phyloP scores from a whole-genome alignment of 2,113 vertebrate genomes.

The Tetrao urogallus region DNA sequence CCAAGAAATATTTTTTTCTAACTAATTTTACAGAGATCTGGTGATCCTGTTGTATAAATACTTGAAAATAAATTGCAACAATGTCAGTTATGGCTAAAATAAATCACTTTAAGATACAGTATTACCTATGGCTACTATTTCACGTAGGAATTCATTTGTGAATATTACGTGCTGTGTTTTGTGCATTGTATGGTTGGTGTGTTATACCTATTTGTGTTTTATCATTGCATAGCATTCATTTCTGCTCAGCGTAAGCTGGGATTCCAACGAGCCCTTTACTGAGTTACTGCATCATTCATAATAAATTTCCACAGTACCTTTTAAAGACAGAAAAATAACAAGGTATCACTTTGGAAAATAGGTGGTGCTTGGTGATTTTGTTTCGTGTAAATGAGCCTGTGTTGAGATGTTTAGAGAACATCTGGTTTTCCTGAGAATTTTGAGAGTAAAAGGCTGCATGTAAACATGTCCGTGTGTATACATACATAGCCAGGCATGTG shows the following conservation, averaged over 20 bases:
- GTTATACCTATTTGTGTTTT: not conserved
- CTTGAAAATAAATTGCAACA: not conserved
- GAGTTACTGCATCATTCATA: not conserved
- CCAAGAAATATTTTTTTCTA: not conserved
- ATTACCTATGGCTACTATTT: not conserved
- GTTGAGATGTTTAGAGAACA: not conserved
- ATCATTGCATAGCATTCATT: not conserved
- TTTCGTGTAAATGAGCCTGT: not conserved
- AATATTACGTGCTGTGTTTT: not conserved
- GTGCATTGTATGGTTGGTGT: not conserved
- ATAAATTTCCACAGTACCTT: not conserved
- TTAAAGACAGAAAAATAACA: not conserved
- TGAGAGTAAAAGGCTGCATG: not conserved
- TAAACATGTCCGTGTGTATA: accelerated
- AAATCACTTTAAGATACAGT: not conserved
- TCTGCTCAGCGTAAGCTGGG: not conserved
- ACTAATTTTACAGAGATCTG: not conserved
- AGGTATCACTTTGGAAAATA: not conserved
- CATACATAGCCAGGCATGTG: accelerated
- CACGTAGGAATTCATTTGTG: not conserved
- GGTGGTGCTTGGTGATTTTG: not conserved
- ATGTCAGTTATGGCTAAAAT: not conserved
- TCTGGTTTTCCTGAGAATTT: not conserved
- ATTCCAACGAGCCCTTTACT: not conserved
- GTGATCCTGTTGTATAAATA: not conserved